A percentile compares a stretch with the other conserved stretches of the same genome.
These are phyloP conservation scores for Pammene aurita DNA, from an alignment of 2,888 invertebrate genomes.

Conservation along the genomic window DNA sequence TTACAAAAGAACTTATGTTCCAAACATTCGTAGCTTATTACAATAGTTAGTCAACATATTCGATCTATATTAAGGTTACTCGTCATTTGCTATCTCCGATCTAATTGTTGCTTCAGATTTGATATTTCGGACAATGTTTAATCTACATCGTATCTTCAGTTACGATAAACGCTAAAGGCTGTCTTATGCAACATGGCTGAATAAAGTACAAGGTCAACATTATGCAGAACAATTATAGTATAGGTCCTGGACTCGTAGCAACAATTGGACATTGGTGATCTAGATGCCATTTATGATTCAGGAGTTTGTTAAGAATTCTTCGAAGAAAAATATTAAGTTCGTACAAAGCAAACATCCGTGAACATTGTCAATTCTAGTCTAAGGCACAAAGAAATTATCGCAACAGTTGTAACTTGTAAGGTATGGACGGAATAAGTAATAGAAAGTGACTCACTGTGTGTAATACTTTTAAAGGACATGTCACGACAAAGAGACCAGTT, in stretches of 20 bases:
- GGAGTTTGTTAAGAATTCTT: too few relatives aligned
- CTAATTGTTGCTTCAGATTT: conserved; percentile 33
- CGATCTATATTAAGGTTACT: conserved; percentile 3
- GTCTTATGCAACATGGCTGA: conserved; percentile 9
- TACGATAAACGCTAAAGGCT: neutral
- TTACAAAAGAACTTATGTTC: neutral
- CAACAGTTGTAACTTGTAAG: conserved; percentile 11
- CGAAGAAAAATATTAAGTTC: too few relatives aligned
- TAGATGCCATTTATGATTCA: too few relatives aligned
- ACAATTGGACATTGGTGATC: too few relatives aligned
- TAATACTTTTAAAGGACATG: conserved; percentile 3
- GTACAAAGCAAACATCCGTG: too few relatives aligned
- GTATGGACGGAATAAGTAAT: conserved; percentile 10
- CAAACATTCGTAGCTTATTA: neutral
- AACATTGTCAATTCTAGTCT: conserved; percentile 1
- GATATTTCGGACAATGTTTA: conserved; percentile 35
- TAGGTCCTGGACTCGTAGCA: too few relatives aligned
- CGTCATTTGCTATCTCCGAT: conserved; percentile 20
- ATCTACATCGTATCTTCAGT: conserved; percentile 23
- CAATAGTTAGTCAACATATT: neutral
- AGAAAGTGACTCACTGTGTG: conserved; percentile 8
- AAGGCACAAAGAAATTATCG: neutral
- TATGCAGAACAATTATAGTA: neutral
- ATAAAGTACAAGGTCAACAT: conserved; percentile 4
- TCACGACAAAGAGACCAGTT: neutral